Percentiles rank a stretch among this genome's conserved stretches.
Conservation (phyloP, 2,113 vertebrate genomes). For the Rhabdomys dilectus region DNA sequence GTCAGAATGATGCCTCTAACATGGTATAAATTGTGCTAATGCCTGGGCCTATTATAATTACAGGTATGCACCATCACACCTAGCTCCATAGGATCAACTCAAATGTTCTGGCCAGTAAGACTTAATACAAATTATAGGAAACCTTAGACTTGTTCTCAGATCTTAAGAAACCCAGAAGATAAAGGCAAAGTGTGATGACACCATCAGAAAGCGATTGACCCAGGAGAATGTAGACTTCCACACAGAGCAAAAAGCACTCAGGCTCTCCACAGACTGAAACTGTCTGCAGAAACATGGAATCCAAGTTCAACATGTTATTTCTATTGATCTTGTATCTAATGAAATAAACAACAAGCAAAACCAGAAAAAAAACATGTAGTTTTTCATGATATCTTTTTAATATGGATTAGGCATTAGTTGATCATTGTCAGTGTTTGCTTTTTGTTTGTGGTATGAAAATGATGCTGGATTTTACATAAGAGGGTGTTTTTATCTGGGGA, state of each 20-base stretch:
- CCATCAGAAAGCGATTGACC: background rate
- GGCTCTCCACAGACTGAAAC: background rate
- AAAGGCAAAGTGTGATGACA: background rate
- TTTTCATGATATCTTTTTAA: background rate
- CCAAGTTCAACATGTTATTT: background rate
- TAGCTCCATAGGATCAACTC: background rate
- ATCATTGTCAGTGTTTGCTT: background rate
- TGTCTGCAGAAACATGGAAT: background rate
- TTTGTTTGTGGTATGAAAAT: background rate
- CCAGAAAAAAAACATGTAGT: background rate
- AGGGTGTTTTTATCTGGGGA: background rate
- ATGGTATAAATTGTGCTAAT: background rate
- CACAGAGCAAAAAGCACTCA: background rate
- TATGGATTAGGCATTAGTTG: background rate
- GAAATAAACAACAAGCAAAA: background rate
- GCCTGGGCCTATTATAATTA: background rate
- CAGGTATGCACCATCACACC: background rate
- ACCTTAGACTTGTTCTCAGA: background rate
- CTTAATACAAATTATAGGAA: background rate
- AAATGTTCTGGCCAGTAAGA: background rate
- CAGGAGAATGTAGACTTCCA: background rate
- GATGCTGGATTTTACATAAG: background rate
- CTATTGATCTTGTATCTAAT: background rate
- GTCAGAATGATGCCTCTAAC: background rate
- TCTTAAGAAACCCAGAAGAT: background rate